phyloP scores from a whole-genome alignment of 37 sponge, comb jelly and placozoan species.

The Axinella damicornis region DNA sequence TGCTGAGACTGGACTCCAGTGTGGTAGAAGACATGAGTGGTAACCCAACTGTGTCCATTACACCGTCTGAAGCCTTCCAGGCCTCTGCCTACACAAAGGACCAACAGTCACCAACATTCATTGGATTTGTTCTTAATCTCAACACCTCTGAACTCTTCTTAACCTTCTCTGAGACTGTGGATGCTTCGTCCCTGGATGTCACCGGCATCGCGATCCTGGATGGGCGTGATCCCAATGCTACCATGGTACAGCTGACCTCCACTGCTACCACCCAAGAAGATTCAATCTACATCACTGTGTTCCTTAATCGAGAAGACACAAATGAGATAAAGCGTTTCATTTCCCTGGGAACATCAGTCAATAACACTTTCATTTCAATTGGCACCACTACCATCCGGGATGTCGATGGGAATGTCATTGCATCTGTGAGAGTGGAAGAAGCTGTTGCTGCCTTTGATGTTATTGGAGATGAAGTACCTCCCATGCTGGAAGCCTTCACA shows the following conservation, averaged over 20 bases:
- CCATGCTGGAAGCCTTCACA: conserved; percentile 57
- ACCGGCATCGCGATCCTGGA: conserved; percentile 47
- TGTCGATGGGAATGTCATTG: conserved; percentile 64
- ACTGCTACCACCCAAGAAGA: conserved; percentile 32
- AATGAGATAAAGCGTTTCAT: conserved; percentile 67
- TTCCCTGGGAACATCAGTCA: conserved; percentile 67
- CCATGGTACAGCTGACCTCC: conserved; percentile 18
- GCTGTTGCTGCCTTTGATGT: conserved; percentile 44
- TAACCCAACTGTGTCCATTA: conserved; percentile 24
- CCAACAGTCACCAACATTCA: conserved; percentile 34
- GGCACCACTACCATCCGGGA: conserved; percentile 32
- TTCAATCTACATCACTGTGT: conserved; percentile 56
- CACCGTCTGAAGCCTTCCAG: conserved; percentile 45
- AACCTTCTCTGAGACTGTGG: conserved; percentile 86
- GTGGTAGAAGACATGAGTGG: conserved; percentile 71
- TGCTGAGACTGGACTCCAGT: conserved; percentile 41
- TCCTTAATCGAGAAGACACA: conserved; percentile 62
- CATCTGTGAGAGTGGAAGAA: conserved; percentile 11
- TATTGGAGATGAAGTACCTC: conserved; percentile 65
- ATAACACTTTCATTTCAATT: conserved; percentile 72
- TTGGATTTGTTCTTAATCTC: conserved; percentile 67
- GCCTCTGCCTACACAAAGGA: conserved; percentile 55
- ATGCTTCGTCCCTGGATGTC: conserved; percentile 58
- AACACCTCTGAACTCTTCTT: conserved; percentile 72
- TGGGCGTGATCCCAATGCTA: conserved; percentile 22